Evolutionary conservation across 1,140 invertebrate genomes (phyloP).

Genomic region (Bombyx mandarina): DNA sequence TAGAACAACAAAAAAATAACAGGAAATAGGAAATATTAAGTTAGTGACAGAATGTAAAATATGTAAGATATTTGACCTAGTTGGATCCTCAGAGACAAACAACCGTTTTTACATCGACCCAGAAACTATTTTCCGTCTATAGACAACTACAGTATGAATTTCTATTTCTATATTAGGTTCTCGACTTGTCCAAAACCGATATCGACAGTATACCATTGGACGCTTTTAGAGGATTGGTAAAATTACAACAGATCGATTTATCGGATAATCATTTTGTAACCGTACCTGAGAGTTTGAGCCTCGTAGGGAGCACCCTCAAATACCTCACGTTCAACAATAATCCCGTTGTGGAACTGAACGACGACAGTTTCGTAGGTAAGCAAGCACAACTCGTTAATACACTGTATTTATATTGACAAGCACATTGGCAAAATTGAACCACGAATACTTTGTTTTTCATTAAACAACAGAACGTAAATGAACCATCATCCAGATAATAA

Average conservation of each 20-base stretch:
- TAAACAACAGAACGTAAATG: no score
- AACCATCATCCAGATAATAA: no score
- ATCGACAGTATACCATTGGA: constrained; percentile 65
- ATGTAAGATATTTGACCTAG: no score
- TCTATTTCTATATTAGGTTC: constrained; percentile 47
- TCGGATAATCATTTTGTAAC: constrained; percentile 72
- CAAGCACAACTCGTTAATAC: neutral
- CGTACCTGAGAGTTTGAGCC: constrained; percentile 69
- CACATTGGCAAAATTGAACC: no score
- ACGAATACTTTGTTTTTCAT: no score
- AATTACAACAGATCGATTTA: constrained; percentile 70
- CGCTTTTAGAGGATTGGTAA: constrained; percentile 55
- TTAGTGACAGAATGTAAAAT: no score
- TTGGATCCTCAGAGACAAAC: no score
- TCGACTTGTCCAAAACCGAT: constrained; percentile 74
- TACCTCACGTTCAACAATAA: constrained; percentile 73
- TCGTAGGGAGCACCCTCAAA: constrained; percentile 65
- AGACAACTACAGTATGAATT: neutral
- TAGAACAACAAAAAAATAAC: no score
- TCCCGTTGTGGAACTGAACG: constrained; percentile 68
- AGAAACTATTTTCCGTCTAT: neutral
- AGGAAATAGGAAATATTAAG: no score
- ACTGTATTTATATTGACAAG: no score
- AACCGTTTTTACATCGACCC: neutral
- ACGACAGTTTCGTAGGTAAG: constrained; percentile 72